These are phyloP conservation scores for Napeogenes sylphis DNA, from an alignment of 2,888 invertebrate genomes.

Conservation along the genomic window DNA sequence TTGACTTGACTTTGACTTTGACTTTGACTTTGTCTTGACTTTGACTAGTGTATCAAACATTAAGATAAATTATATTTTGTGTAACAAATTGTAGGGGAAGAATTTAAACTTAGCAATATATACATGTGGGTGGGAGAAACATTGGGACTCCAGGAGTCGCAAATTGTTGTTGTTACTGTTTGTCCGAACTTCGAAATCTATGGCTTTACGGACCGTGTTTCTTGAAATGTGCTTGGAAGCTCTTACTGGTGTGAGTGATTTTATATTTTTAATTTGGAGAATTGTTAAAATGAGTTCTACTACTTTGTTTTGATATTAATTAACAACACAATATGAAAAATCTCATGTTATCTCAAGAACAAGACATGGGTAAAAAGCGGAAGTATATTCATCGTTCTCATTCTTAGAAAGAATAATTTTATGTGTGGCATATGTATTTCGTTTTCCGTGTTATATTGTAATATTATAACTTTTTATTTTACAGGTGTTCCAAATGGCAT, in stretches of 20 bases:
- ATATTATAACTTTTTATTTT: conserved; percentile 26
- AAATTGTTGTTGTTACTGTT: conserved; percentile 35
- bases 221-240: conserved; percentile 39
- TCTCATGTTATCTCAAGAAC: too few relatives aligned
- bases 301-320: conserved; percentile 4
- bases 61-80: conserved; percentile 1
- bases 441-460: too few relatives aligned
- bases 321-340: too few relatives aligned
- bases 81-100: conserved; percentile 36
- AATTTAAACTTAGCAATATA: conserved; percentile 40
- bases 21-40: too few relatives aligned
- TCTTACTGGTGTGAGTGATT: conserved; percentile 39
- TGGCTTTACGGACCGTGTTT: conserved; percentile 42
- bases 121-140: conserved; percentile 43
- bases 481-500: conserved; percentile 35
- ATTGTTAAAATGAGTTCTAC: conserved; percentile 23
- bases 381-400: too few relatives aligned
- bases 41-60: too few relatives aligned
- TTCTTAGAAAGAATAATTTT: too few relatives aligned
- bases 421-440: too few relatives aligned
- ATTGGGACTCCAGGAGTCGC: conserved; percentile 35
- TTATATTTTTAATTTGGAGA: background rate
- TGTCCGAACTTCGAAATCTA: conserved; percentile 34
- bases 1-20: too few relatives aligned
- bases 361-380: too few relatives aligned